Evolutionary conservation across 2,888 invertebrate genomes (phyloP).

Genomic region (Xestia c-nigrum): DNA sequence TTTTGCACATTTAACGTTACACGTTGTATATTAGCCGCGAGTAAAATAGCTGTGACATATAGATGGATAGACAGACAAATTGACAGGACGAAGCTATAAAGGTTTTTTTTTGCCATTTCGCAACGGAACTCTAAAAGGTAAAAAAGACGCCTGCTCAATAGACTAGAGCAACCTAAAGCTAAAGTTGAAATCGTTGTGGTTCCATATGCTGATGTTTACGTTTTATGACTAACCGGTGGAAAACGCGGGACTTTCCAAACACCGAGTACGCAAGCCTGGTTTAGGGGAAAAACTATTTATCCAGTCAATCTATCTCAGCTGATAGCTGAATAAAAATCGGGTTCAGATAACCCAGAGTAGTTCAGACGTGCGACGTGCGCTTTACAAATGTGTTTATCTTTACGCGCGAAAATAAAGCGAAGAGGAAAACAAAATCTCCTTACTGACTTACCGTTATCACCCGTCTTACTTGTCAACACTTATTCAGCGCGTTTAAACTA

Average conservation of each 20-base stretch:
- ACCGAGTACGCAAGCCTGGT: constrained; percentile 28
- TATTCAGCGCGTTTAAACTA: constrained; percentile 65
- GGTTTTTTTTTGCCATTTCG: neutral
- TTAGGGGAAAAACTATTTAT: constrained; percentile 55
- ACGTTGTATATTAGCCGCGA: too few species aligned
- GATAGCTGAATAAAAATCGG: constrained; percentile 36
- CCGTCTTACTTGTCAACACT: constrained; percentile 59
- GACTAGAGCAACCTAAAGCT: constrained; percentile 35
- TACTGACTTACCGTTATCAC: constrained; percentile 50
- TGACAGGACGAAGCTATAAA: neutral
- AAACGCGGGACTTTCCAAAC: constrained; percentile 47
- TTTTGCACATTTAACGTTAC: too few species aligned
- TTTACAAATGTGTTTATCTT: constrained; percentile 47
- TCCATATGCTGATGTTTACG: constrained; percentile 27
- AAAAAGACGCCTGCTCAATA: constrained; percentile 36
- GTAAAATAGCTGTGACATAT: neutral
- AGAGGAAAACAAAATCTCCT: constrained; percentile 40
- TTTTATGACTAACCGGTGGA: constrained; percentile 46
- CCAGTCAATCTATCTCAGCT: constrained; percentile 28
- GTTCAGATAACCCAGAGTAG: constrained; percentile 42
- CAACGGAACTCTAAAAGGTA: neutral
- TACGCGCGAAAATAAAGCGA: constrained; percentile 42
- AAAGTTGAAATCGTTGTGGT: constrained; percentile 49
- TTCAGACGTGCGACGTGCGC: constrained; percentile 35
- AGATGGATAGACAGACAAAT: neutral